Base-by-base conservation (phyloP, 37 sponge, comb jelly and placozoan genomes). In the Crambe crambe region DNA sequence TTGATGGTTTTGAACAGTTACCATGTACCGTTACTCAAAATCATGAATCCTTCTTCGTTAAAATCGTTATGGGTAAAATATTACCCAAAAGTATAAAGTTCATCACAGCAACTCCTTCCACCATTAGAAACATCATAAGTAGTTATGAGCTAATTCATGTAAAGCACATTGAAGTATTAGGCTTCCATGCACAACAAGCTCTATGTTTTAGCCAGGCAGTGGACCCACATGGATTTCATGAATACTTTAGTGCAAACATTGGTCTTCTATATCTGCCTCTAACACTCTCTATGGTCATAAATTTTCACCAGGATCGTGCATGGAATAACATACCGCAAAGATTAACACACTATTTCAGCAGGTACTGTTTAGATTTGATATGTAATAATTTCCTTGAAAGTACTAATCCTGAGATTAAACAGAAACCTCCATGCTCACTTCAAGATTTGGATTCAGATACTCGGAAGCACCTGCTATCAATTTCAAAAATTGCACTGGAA, bases 1-100 rank as follows among this genome's bases (percentile, higher is more conserved):
- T 60, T 5, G 61, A 60, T 60, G 61, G 61, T 22, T 60, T 60
- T 60, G 61, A 60, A 26, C 23, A 60, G 61, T 23, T 60, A 9
- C 61, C 61, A 60, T 23, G 4, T 26, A 60, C 26, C 18, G 17
- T 60, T 23, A 60, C n/a, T 26, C 23, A 60, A n/a, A 60, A 60
- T 25, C 61, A 60, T 60, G 25, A 60, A 25, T 60, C 61, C 17
- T 60, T 60, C 25, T n/a, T 60, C 17, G 27, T 60, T 9, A 9
- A 60, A 25, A 9, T 60, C 17, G 27, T 60, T n/a, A 23, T 21
- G 23, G 61, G 61, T 25, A 60, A 60, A 60, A 26, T 26, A 21
- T 22, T 60, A 60, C 61, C 61, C 5, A 22, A 60, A 25, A 60
- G 61, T 25, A 60, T 23, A 9, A 60, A 60, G 61, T 60, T 60